Evolutionary conservation across 2,797 vertebrate species (phyloP).

Genomic region (Crenichthys baileyi): DNA sequence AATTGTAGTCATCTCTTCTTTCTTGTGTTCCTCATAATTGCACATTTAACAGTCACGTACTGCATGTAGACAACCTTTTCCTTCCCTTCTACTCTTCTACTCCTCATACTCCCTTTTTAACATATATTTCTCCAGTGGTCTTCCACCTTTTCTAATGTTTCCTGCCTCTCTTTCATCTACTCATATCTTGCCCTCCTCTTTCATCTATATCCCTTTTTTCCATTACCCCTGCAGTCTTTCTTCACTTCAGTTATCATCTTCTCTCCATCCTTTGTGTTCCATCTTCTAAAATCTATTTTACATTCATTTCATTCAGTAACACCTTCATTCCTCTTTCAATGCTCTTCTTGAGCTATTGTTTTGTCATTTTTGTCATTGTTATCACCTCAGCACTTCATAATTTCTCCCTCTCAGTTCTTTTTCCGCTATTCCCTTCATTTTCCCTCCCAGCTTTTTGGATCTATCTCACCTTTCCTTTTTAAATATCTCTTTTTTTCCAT

Average conservation of each 20-base stretch:
- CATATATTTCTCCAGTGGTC: background rate
- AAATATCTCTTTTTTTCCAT: background rate
- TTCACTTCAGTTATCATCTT: background rate
- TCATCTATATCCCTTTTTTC: background rate
- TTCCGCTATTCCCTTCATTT: background rate
- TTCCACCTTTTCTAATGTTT: conserved; percentile 7
- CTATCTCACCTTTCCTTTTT: conserved; percentile 10
- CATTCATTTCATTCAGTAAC: background rate
- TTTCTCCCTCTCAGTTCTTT: background rate
- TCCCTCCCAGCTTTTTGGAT: conserved; percentile 9
- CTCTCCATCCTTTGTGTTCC: background rate
- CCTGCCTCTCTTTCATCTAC: conserved; percentile 1
- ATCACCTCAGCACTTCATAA: conserved; percentile 4
- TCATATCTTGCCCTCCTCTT: background rate
- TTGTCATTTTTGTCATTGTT: background rate
- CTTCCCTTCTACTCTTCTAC: conserved; percentile 1
- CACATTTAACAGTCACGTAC: conserved; percentile 30
- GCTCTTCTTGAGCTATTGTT: conserved; percentile 8
- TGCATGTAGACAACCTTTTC: conserved; percentile 10
- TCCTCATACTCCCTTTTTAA: conserved; percentile 5
- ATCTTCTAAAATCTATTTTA: background rate
- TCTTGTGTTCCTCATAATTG: conserved; percentile 55
- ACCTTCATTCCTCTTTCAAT: conserved; percentile 5
- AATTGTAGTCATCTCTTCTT: conserved; percentile 60
- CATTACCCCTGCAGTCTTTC: background rate